A percentile compares a stretch with the other conserved stretches of the same genome.
Conservation (phyloP, 2,797 vertebrate species). For the Galaxias olidus region DNA sequence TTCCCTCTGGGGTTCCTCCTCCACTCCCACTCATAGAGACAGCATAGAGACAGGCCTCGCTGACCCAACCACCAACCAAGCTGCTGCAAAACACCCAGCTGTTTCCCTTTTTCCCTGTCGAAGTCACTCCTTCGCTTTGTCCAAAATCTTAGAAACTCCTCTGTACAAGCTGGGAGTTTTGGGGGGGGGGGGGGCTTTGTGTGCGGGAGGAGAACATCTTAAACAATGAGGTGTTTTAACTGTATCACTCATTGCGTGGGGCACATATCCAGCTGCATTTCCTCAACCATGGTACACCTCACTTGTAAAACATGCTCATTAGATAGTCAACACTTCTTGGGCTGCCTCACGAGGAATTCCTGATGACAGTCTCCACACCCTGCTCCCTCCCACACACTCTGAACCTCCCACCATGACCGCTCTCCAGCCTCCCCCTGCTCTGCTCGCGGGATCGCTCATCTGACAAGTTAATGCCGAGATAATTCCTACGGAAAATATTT, state of each 20-base stretch:
- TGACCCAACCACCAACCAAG: conserved; percentile 60
- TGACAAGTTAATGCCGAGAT: conserved; percentile 51
- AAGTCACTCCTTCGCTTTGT: conserved; percentile 45
- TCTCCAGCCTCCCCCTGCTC: conserved; percentile 58
- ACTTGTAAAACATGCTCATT: conserved; percentile 79
- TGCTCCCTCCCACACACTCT: conserved; percentile 69
- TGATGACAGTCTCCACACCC: conserved; percentile 75
- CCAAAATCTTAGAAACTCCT: conserved; percentile 51
- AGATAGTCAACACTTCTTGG: conserved; percentile 81
- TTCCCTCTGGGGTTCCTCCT: conserved; percentile 74
- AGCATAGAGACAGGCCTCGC: conserved; percentile 75
- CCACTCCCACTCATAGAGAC: conserved; percentile 69
- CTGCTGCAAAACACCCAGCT: conserved; percentile 80
- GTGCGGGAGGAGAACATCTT: conserved; percentile 67
- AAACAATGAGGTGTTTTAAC: conserved; percentile 77
- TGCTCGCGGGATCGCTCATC: conserved; percentile 68
- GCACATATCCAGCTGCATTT: conserved; percentile 80
- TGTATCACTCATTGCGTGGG: conserved; percentile 73
- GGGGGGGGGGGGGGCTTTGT: conserved; percentile 63
- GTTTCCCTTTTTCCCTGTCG: conserved; percentile 78
- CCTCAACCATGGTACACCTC: conserved; percentile 76
- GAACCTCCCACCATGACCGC: conserved; percentile 79
- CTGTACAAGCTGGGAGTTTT: conserved; percentile 64
- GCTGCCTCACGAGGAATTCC: conserved; percentile 73
- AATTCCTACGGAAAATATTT: background rate